These are phyloP conservation scores for Philhelius pedissequus DNA, from an alignment of 2,888 invertebrate genomes.

Conservation along the genomic window DNA sequence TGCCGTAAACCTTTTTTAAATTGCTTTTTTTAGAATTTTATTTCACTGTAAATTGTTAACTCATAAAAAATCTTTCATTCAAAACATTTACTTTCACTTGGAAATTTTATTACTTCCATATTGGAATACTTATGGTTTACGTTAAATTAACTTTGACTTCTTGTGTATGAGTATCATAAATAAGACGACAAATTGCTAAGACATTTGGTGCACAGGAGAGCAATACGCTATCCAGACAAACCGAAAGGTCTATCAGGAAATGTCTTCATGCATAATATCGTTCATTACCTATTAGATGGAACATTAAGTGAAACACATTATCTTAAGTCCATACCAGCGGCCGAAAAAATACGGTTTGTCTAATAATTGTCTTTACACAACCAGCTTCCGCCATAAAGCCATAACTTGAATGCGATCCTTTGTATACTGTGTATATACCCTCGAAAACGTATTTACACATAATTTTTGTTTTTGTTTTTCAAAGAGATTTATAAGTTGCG, in stretches of 20 bases:
- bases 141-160: background rate
- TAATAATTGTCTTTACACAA: slow-evolving; percentile 36
- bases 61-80: background rate
- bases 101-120: background rate
- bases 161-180: background rate
- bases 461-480: slow-evolving; percentile 1
- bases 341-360: slow-evolving; percentile 37
- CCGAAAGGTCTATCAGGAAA: background rate
- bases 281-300: slow-evolving; percentile 22
- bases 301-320: slow-evolving; percentile 38
- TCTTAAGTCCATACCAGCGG: background rate
- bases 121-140: background rate
- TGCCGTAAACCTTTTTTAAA: too few species aligned
- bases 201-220: background rate
- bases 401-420: background rate
- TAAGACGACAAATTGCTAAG: background rate
- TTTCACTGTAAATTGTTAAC: background rate
- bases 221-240: background rate
- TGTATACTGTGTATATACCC: background rate
- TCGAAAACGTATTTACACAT: background rate
- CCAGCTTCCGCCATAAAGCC: background rate
- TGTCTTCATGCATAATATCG: slow-evolving; percentile 28
- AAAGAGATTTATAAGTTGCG: slow-evolving; percentile 36
- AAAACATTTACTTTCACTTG: background rate
- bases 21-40: too few species aligned